Evolutionary conservation across 2,797 vertebrate species (phyloP), one percentile per base, ranked within the genome.

Genomic region (Antrozous pallidus): DNA sequence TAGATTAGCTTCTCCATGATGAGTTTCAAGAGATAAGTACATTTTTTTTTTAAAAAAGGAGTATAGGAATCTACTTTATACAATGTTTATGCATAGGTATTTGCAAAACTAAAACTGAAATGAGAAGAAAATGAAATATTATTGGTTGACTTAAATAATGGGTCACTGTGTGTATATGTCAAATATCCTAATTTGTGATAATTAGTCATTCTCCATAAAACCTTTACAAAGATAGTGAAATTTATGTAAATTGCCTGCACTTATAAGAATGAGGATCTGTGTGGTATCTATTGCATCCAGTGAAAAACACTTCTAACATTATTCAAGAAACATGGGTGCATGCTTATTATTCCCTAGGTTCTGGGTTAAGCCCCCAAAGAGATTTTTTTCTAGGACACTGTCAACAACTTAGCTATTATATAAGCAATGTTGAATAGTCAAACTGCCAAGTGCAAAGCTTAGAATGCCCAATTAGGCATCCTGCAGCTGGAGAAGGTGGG

Each of bases 381-480:
- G 81, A 54, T 54, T 54, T 89, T 47, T 88, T 80, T 40, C 95
- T 93, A 93, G 85, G 93, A 84, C 85, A 96, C 61, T 95, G 95
- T 96, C 94, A 95, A 92, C 85, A 91, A 94, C 85, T 95, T 91
- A 90, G 84, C 88, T 96, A 94, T 95, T 92, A 91, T 92, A 93
- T 45, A 95, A 69, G 77, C 88, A 63, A 26, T 61, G 49, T 54
- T 83, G 22, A 81, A 75, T 73, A 88, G 42, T 94, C 96, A 58
- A 97, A 96, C 45, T 93, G 95, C 97, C 83, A 87, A 88, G 82
- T 88, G 85, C 83, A 84, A 93, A 96, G 88, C 95, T 93, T 92
- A 73, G 95, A 24, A 71, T 74, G 74, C 81, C 86, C 97, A 83
- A 94, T 89, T 91, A 16, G 26, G 49, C 67, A 83, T 96, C 95